Base-by-base conservation (phyloP, 2,888 invertebrate species). In the Platynereis dumerilii region DNA sequence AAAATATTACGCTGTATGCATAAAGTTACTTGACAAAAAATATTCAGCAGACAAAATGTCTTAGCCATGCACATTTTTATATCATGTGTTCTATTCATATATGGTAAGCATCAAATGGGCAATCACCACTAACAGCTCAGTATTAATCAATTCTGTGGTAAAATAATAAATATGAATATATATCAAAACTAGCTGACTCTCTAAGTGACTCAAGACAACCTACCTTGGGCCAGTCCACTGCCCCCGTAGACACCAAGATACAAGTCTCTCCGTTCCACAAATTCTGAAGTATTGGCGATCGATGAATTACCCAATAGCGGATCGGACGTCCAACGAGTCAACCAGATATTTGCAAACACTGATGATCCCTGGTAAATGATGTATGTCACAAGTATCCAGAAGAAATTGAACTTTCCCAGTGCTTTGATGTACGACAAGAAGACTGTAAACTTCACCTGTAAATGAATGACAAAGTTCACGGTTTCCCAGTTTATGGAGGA, bases 171-270 rank as follows among this genome's bases (percentile, higher is more conserved):
- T n/a, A n/a, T n/a, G n/a, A n/a, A n/a, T n/a, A n/a, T n/a, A n/a
- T n/a, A n/a, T n/a, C n/a, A n/a, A n/a, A n/a, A n/a, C n/a, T n/a
- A n/a, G n/a, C n/a, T n/a, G 34, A 7, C 12, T 12, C 34, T 5
- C 7, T 7, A 34, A 34, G 34, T 5, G 34, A 7, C 12, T 34
- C 34, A 34, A 12, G 12, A 7, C 34, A 34, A 27, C 34, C 62
- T 48, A 81, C 81, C 81, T 70, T 80, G 79, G 22, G 69, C 60
- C 1, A 75, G 66, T 2, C 81, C 80, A 3, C 76, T 67, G 0
- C 70, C 76, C 1, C 85, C 83, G 69, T 87, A 87, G 59, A 86
- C 81, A 2, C 82, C 81, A 5, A 87, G 76, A 42, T 86, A 81
- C 26, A 77, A 65, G 67, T 79, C 60, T 59, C 78, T 77, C 53